phyloP scores from a whole-genome alignment of 2,113 vertebrate genomes.

The Festucalex cinctus region DNA sequence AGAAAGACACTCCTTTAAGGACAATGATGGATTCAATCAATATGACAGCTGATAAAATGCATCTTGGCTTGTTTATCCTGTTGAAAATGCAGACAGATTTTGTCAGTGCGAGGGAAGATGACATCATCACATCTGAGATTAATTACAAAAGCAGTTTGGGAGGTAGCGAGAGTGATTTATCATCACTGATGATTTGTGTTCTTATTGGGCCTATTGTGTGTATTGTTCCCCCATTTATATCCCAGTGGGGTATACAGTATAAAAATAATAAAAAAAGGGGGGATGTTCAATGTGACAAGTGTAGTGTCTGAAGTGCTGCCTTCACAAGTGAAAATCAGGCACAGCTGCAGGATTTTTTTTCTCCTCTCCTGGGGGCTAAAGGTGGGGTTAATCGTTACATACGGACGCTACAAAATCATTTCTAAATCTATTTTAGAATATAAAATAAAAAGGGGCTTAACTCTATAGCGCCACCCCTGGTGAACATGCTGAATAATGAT shows the following conservation, averaged over 20 bases:
- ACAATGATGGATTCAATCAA: slow-evolving; percentile 29
- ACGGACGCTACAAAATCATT: too few relatives aligned
- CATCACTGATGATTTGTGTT: background rate
- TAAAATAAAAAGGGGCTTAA: too few relatives aligned
- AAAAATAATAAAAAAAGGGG: background rate
- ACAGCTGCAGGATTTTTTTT: too few relatives aligned
- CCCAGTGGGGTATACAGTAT: background rate
- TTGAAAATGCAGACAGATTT: slow-evolving; percentile 26
- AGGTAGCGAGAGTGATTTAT: background rate
- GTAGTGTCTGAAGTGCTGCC: too few relatives aligned
- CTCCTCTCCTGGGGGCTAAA: too few relatives aligned
- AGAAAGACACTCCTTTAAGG: slow-evolving; percentile 10
- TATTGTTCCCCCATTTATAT: background rate
- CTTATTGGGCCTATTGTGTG: background rate
- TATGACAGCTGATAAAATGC: slow-evolving; percentile 51
- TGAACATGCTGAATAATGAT: background rate
- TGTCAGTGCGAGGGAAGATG: slow-evolving; percentile 2
- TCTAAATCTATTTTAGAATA: too few relatives aligned
- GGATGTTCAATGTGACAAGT: background rate
- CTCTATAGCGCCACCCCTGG: too few relatives aligned
- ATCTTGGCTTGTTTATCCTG: slow-evolving; percentile 26
- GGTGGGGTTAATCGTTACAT: too few relatives aligned
- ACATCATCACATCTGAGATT: slow-evolving; percentile 20
- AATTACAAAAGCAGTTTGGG: slow-evolving; percentile 4
- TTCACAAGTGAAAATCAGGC: too few relatives aligned